Percentiles rank a stretch among this genome's conserved stretches.
These are phyloP conservation scores for Epistrophella euchroma DNA, from an alignment of 2,888 invertebrate genomes.

Conservation along the genomic window DNA sequence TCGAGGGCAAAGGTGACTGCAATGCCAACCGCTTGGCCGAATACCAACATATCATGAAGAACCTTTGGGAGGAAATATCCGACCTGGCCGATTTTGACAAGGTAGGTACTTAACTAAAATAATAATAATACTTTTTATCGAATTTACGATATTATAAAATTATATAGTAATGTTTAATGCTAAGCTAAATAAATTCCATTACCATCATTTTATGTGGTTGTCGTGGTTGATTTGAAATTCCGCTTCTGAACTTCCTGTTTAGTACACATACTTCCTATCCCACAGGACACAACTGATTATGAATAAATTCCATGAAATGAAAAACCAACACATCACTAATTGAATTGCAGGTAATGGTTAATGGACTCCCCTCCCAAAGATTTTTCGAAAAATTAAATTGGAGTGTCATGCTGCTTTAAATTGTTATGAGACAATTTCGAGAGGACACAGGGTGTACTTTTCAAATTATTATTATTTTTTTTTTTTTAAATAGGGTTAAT, in stretches of 20 bases:
- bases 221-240: slow-evolving; percentile 70
- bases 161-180: slow-evolving; percentile 34
- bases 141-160: slow-evolving; percentile 49
- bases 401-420: slow-evolving; percentile 60
- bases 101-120: slow-evolving; percentile 82
- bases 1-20: slow-evolving; percentile 93
- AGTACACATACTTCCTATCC: too few relatives aligned
- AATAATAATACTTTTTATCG: slow-evolving; percentile 23
- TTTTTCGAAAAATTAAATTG: slow-evolving; percentile 58
- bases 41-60: slow-evolving; percentile 92
- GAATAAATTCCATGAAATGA: slow-evolving; percentile 68
- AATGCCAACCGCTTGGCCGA: slow-evolving; percentile 89
- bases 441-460: slow-evolving; percentile 31
- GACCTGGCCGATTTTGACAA: slow-evolving; percentile 94
- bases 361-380: slow-evolving; percentile 65
- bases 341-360: slow-evolving; percentile 73
- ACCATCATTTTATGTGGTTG: slow-evolving; percentile 34
- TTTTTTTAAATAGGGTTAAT: slow-evolving; percentile 44
- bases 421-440: slow-evolving; percentile 57
- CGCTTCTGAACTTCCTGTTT: slow-evolving; percentile 48
- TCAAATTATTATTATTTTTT: not conserved
- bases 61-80: slow-evolving; percentile 93
- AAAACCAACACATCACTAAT: slow-evolving; percentile 71
- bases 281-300: slow-evolving; percentile 51
- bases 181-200: slow-evolving; percentile 47